phyloP scores from a whole-genome alignment of 2,888 invertebrate species.

The Exephanes ischioxanthus region DNA sequence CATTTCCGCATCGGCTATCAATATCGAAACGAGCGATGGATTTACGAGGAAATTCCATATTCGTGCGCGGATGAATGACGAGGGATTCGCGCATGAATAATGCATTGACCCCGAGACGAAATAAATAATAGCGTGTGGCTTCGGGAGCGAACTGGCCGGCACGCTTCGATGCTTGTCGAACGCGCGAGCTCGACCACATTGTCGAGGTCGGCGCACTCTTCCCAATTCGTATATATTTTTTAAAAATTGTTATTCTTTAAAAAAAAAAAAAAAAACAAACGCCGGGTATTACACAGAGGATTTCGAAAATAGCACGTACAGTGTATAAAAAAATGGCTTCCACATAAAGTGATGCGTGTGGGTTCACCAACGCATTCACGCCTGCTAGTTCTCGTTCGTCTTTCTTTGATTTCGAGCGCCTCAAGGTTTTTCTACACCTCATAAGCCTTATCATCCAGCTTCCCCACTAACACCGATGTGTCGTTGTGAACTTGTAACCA shows the following conservation, averaged over 20 bases:
- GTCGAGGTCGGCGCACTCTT: slow-evolving; percentile 60
- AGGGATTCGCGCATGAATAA: slow-evolving; percentile 79
- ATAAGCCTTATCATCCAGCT: slow-evolving; percentile 54
- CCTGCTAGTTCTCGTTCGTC: neutral
- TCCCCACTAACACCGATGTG: slow-evolving; percentile 47
- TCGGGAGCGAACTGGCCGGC: slow-evolving; percentile 67
- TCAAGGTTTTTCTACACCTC: slow-evolving; percentile 45
- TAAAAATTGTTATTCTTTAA: neutral
- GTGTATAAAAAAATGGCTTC: neutral
- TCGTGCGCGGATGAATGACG: slow-evolving; percentile 76
- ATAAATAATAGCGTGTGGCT: slow-evolving; percentile 76
- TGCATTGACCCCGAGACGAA: slow-evolving; percentile 77
- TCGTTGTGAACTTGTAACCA: slow-evolving; percentile 59
- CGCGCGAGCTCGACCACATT: slow-evolving; percentile 53
- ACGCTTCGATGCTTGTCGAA: slow-evolving; percentile 68
- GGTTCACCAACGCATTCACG: neutral
- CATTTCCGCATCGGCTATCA: slow-evolving; percentile 73
- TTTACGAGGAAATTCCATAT: slow-evolving; percentile 76
- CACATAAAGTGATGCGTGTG: neutral
- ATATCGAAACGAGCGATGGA: slow-evolving; percentile 74
- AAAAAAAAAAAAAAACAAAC: neutral
- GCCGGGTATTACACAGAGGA: neutral
- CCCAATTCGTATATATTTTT: slow-evolving; percentile 48
- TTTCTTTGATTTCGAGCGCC: slow-evolving; percentile 2
- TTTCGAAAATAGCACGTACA: neutral